These are phyloP conservation scores for Diloba caeruleocephala DNA, from an alignment of 2,888 invertebrate species.

Conservation along the genomic window DNA sequence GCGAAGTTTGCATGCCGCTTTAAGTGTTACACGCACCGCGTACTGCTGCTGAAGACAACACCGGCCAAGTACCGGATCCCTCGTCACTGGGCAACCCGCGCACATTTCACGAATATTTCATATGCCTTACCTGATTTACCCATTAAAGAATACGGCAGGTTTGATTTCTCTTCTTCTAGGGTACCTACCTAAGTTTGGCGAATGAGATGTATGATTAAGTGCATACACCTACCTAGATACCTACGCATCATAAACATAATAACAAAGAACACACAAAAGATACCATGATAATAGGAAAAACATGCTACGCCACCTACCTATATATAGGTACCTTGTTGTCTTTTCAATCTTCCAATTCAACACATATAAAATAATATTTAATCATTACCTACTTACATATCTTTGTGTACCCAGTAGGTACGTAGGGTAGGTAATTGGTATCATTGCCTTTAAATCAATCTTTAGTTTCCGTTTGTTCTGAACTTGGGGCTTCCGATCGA, in stretches of 20 bases:
- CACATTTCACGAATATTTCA: conserved; percentile 73
- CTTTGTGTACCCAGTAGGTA: too few relatives aligned
- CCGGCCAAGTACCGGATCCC: conserved; percentile 82
- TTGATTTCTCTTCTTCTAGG: too few relatives aligned
- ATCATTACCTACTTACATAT: too few relatives aligned
- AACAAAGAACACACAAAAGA: conserved; percentile 18
- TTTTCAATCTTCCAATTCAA: too few relatives aligned
- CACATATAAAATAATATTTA: too few relatives aligned
- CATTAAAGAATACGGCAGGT: conserved; percentile 60
- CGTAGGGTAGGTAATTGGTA: conserved; percentile 5
- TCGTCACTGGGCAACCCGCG: conserved; percentile 79
- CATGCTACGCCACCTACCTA: too few relatives aligned
- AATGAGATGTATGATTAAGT: conserved; percentile 15
- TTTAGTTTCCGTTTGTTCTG: conserved; percentile 32
- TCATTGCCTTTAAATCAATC: conserved; percentile 37
- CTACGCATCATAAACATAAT: conserved; percentile 34
- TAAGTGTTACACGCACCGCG: conserved; percentile 72
- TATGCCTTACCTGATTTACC: conserved; percentile 57
- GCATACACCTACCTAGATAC: conserved; percentile 36
- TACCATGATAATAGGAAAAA: neutral
- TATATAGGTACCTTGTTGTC: too few relatives aligned
- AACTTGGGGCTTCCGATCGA: conserved; percentile 39
- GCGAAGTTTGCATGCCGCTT: conserved; percentile 66
- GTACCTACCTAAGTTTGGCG: conserved; percentile 1
- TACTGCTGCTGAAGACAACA: conserved; percentile 85